Evolutionary conservation across 2,797 vertebrate genomes (phyloP).

Genomic region (Halcyon badia): DNA sequence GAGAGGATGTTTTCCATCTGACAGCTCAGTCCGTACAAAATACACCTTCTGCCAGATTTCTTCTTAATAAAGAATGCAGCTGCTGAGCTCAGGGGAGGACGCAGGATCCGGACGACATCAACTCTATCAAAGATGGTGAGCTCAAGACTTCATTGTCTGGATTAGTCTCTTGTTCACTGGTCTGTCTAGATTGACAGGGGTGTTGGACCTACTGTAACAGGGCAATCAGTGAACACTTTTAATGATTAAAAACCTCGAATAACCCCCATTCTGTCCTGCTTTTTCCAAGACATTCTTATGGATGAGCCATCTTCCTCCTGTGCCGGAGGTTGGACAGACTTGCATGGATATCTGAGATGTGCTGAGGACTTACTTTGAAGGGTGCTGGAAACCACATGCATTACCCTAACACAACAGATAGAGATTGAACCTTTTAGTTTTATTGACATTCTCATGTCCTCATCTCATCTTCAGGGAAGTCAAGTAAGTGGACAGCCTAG

Average conservation of each 20-base stretch:
- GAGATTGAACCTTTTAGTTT: background rate
- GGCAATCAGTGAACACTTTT: background rate
- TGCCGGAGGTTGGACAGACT: background rate
- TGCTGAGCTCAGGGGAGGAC: background rate
- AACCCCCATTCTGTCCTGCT: background rate
- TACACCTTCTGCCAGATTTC: background rate
- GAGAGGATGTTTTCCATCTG: background rate
- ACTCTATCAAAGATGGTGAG: background rate
- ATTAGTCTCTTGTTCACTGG: background rate
- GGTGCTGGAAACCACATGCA: background rate
- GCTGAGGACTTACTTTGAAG: background rate
- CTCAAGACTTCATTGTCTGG: background rate
- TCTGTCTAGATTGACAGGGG: background rate
- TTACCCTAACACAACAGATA: background rate
- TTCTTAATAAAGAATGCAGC: background rate
- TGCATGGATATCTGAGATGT: background rate
- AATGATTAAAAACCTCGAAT: background rate
- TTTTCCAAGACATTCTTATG: background rate
- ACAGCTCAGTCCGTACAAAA: background rate
- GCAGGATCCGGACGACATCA: background rate
- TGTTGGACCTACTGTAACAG: background rate
- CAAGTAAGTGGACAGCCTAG: background rate
- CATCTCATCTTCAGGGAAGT: background rate
- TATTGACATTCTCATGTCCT: background rate
- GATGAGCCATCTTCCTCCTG: background rate